Evolutionary conservation across 2,888 invertebrate genomes (phyloP).

Genomic region (Ethmia dodecea): DNA sequence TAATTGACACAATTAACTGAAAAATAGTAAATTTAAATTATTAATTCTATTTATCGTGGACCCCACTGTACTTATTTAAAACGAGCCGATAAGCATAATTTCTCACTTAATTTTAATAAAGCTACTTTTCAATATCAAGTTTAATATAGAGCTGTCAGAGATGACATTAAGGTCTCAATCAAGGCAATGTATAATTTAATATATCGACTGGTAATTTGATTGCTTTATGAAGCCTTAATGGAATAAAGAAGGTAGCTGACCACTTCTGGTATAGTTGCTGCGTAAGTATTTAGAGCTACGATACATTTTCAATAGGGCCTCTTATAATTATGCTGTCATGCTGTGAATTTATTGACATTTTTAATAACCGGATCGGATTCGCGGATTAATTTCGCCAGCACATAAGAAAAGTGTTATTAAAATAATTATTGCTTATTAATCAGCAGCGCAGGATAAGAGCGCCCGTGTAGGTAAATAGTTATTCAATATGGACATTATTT

Average conservation of each 20-base stretch:
- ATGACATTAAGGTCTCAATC: constrained; percentile 39
- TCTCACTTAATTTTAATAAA: too few relatives aligned
- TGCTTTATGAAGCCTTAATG: constrained; percentile 55
- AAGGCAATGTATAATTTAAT: constrained; percentile 39
- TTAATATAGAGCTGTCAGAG: constrained; percentile 10
- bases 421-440: constrained; percentile 23
- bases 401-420: constrained; percentile 23
- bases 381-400: constrained; percentile 36
- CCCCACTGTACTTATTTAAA: too few relatives aligned
- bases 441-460: constrained; percentile 10
- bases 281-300: constrained; percentile 34
- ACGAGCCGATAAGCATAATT: too few relatives aligned
- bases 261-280: constrained; percentile 32
- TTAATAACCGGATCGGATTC: constrained; percentile 52
- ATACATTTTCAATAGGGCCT: constrained; percentile 42
- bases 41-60: too few relatives aligned
- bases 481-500: constrained; percentile 26
- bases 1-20: too few relatives aligned
- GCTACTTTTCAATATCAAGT: too few relatives aligned
- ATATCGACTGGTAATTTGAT: constrained; percentile 50
- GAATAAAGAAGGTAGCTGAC: constrained; percentile 32
- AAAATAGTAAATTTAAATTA: too few relatives aligned
- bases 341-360: constrained; percentile 51
- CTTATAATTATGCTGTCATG: constrained; percentile 56
- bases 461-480: constrained; percentile 17